phyloP scores from a whole-genome alignment of 2,888 invertebrate species.

The Tetragonula carbonaria region DNA sequence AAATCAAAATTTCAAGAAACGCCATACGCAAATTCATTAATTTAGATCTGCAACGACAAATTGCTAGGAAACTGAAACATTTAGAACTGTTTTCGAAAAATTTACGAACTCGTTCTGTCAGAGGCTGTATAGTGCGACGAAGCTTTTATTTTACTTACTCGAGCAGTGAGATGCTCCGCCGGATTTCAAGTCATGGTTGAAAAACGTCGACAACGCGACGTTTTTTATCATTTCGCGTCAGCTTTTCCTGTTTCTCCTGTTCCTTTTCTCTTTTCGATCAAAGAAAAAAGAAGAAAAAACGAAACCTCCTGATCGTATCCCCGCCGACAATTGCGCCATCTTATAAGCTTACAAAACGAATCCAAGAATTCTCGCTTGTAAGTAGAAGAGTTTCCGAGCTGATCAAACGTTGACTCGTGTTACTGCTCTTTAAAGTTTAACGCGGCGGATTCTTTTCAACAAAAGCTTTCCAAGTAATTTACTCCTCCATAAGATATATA shows the following conservation, averaged over 20 bases:
- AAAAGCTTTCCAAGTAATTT: not conserved
- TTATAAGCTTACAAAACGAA: slow-evolving; percentile 24
- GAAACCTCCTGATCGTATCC: slow-evolving; percentile 11
- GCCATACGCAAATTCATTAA: no score
- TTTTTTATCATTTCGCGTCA: not conserved
- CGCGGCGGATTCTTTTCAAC: not conserved
- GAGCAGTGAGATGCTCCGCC: not conserved
- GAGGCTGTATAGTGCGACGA: not conserved
- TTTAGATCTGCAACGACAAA: no score
- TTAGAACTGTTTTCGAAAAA: not conserved
- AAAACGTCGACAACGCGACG: not conserved
- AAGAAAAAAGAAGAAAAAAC: not conserved
- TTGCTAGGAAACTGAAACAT: no score
- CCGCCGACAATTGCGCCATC: not conserved
- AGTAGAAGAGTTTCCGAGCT: slow-evolving; percentile 15
- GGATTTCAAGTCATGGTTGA: not conserved
- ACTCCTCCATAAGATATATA: not conserved
- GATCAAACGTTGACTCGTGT: slow-evolving; percentile 29
- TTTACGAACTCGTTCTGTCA: not conserved
- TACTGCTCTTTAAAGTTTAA: slow-evolving; percentile 8
- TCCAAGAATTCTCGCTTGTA: slow-evolving; percentile 15
- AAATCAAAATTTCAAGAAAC: no score
- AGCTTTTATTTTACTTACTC: not conserved
- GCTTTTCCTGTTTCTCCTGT: not conserved
- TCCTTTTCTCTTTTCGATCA: no score